Evolutionary conservation across 2,888 invertebrate species (phyloP).

Genomic region (Onchidella celtica): DNA sequence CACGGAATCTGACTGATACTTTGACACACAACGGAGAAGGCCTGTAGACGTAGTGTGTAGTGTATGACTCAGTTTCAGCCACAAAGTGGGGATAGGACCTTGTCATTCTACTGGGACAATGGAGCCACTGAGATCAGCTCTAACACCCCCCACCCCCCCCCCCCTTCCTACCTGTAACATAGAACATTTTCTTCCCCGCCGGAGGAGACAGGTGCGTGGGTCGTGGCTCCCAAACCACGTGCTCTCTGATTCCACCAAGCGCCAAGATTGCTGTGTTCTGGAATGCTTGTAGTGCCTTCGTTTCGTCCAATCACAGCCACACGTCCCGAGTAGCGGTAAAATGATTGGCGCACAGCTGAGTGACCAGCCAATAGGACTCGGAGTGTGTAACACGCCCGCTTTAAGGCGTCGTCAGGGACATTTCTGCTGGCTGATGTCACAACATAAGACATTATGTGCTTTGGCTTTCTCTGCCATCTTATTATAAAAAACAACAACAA

Average conservation of each 20-base stretch:
- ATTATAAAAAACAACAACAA: too few relatives aligned
- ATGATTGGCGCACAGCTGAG: slow-evolving; percentile 60
- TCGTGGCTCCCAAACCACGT: slow-evolving; percentile 66
- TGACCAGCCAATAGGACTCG: slow-evolving; percentile 71
- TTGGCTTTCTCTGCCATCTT: too few relatives aligned
- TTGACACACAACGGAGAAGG: too few relatives aligned
- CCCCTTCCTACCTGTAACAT: slow-evolving; percentile 59
- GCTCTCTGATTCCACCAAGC: slow-evolving; percentile 56
- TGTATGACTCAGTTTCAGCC: too few relatives aligned
- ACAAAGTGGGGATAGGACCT: too few relatives aligned
- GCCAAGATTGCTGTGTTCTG: slow-evolving; percentile 64
- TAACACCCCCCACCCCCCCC: too few relatives aligned
- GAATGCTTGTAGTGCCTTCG: slow-evolving; percentile 60
- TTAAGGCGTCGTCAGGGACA: slow-evolving; percentile 64
- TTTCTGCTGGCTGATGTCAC: slow-evolving; percentile 61
- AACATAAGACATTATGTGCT: too few relatives aligned
- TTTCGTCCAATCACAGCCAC: slow-evolving; percentile 62
- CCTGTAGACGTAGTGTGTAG: too few relatives aligned
- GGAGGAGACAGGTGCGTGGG: slow-evolving; percentile 60
- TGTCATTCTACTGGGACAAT: too few relatives aligned
- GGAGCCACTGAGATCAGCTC: too few relatives aligned
- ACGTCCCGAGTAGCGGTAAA: slow-evolving; percentile 66
- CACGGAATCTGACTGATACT: too few relatives aligned
- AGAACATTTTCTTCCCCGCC: slow-evolving; percentile 68
- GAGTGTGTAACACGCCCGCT: slow-evolving; percentile 69